Evolutionary conservation across 2,888 invertebrate species (phyloP).

Genomic region (Nomada hirtipes): DNA sequence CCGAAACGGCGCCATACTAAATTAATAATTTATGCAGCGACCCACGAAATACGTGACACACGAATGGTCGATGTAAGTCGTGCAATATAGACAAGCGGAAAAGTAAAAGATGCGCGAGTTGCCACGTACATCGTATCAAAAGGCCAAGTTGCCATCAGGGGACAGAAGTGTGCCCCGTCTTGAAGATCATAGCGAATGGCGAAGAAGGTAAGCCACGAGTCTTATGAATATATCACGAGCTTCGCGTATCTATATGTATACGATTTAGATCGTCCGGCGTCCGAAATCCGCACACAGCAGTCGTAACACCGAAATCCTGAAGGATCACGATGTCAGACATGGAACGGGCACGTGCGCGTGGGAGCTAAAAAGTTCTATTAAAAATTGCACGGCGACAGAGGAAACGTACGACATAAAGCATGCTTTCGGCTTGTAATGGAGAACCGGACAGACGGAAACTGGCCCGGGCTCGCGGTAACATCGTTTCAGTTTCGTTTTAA

Average conservation of each 20-base stretch:
- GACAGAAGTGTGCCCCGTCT: constrained; percentile 48
- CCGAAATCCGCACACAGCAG: constrained; percentile 68
- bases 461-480: background rate
- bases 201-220: constrained; percentile 50
- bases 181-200: constrained; percentile 46
- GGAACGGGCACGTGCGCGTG: constrained; percentile 40
- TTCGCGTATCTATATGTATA: constrained; percentile 34
- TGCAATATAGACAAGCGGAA: constrained; percentile 28
- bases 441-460: constrained; percentile 18
- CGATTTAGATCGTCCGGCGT: constrained; percentile 65
- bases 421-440: constrained; percentile 35
- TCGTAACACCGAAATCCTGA: constrained; percentile 50
- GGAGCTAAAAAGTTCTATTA: constrained; percentile 74
- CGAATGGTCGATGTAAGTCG: constrained; percentile 31
- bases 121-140: constrained; percentile 46
- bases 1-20: background rate
- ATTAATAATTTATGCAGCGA: constrained; percentile 9
- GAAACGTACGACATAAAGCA: constrained; percentile 59
- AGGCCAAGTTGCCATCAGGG: constrained; percentile 50
- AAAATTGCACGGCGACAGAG: constrained; percentile 63
- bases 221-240: constrained; percentile 76
- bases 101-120: constrained; percentile 40
- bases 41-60: background rate
- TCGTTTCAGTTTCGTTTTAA: constrained; percentile 29
- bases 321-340: constrained; percentile 48